These are phyloP conservation scores for Pseudotriccus pelzelni DNA, from an alignment of 2,797 vertebrate genomes.

Conservation along the genomic window DNA sequence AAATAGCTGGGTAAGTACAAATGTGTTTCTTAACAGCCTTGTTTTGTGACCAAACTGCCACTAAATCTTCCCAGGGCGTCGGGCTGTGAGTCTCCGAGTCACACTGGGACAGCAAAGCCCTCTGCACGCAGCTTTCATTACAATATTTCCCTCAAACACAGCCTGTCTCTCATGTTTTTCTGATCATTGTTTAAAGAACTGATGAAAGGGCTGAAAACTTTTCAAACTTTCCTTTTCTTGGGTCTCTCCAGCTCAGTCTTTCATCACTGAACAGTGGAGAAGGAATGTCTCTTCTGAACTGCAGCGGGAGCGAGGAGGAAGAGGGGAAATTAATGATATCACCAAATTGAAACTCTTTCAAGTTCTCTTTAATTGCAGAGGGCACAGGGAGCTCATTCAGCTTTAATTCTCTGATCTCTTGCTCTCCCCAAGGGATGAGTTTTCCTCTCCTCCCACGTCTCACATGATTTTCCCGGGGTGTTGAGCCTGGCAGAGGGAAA, in stretches of 20 bases:
- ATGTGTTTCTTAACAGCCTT: neutral
- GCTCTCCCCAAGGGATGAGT: neutral
- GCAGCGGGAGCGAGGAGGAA: neutral
- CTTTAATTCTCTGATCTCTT: neutral
- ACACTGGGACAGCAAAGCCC: constrained; percentile 13
- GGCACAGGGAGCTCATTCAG: constrained; percentile 10
- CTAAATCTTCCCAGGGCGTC: neutral
- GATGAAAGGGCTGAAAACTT: constrained; percentile 63
- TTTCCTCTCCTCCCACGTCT: neutral
- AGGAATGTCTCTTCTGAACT: constrained; percentile 31
- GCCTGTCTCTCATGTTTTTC: constrained; percentile 27
- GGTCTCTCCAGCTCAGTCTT: constrained; percentile 13
- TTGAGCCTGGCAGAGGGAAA: neutral
- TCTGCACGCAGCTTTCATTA: neutral
- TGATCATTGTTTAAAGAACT: constrained; percentile 53
- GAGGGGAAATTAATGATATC: constrained; percentile 45
- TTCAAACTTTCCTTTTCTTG: constrained; percentile 38
- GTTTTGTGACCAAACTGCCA: neutral
- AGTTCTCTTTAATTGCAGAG: constrained; percentile 56
- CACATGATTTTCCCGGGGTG: accelerated
- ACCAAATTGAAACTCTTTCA: constrained; percentile 39
- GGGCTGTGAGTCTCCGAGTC: neutral
- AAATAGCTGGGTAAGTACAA: neutral
- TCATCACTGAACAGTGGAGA: constrained; percentile 41
- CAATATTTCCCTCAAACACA: neutral